A percentile compares a stretch with the other conserved stretches of the same genome.
Evolutionary conservation across 2,888 invertebrate species (phyloP).

Genomic region (Syrista parreyssii): DNA sequence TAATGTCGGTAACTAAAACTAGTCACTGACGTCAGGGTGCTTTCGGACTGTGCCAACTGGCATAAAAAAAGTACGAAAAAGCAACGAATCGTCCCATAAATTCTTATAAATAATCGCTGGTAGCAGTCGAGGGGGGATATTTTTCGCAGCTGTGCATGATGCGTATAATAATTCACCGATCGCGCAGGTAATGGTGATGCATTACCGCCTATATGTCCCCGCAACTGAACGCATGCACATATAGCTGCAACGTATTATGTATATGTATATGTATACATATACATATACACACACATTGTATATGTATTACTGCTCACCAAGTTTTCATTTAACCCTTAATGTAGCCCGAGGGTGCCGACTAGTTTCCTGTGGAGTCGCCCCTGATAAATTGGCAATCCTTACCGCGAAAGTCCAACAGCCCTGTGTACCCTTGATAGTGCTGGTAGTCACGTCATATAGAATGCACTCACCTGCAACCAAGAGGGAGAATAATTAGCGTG

Average conservation of each 20-base stretch:
- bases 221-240: neutral
- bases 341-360: constrained; percentile 12
- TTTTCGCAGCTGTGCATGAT: constrained; percentile 29
- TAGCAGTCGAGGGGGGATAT: neutral
- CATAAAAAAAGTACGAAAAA: neutral
- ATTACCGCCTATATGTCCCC: constrained; percentile 34
- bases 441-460: neutral
- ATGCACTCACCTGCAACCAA: constrained; percentile 31
- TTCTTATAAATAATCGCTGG: constrained; percentile 20
- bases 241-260: neutral
- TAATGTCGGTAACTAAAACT: constrained; percentile 6
- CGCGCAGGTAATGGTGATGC: constrained; percentile 41
- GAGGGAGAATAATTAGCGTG: constrained; percentile 8
- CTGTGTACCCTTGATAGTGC: neutral
- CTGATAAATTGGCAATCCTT: neutral
- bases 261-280: neutral
- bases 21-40: neutral
- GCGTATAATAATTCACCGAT: constrained; percentile 41
- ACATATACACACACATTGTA: neutral
- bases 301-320: neutral
- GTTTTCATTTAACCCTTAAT: constrained; percentile 31
- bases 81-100: constrained; percentile 15
- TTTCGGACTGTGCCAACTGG: neutral
- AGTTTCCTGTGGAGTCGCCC: constrained; percentile 1
- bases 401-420: constrained; percentile 1